Conservation (phyloP, 2,797 vertebrate genomes). For the Ficedula albicollis region DNA sequence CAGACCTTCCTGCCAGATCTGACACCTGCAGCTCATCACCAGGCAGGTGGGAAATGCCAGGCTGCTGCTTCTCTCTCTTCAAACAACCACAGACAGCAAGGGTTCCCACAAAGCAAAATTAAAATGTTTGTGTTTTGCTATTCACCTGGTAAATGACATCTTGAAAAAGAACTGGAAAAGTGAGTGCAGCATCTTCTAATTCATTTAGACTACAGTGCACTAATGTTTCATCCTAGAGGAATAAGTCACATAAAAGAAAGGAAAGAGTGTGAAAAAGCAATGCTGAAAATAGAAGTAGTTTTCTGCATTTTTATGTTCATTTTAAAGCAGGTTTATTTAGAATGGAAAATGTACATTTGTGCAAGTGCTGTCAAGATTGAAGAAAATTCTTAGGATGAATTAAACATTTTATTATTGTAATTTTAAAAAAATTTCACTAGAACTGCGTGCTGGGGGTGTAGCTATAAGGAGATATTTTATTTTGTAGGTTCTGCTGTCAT, state of each 20-base stretch:
- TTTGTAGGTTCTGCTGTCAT: background rate
- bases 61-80: background rate
- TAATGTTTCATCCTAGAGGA: slow-evolving; percentile 91
- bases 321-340: background rate
- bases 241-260: background rate
- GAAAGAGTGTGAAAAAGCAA: background rate
- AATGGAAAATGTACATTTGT: background rate
- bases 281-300: background rate
- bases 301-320: background rate
- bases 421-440: background rate
- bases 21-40: background rate
- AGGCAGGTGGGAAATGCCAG: background rate
- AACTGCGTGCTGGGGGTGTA: background rate
- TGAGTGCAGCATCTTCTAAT: slow-evolving; percentile 96
- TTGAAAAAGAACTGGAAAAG: slow-evolving; percentile 98
- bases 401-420: background rate
- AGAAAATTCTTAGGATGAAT: background rate
- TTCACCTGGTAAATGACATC: slow-evolving; percentile 98
- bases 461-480: background rate
- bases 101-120: background rate
- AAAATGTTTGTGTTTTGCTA: background rate
- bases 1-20: background rate
- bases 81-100: background rate
- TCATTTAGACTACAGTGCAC: slow-evolving; percentile 99
- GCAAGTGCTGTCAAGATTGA: background rate